phyloP scores from a whole-genome alignment of 2,888 invertebrate species.

The Coelinius sp. region DNA sequence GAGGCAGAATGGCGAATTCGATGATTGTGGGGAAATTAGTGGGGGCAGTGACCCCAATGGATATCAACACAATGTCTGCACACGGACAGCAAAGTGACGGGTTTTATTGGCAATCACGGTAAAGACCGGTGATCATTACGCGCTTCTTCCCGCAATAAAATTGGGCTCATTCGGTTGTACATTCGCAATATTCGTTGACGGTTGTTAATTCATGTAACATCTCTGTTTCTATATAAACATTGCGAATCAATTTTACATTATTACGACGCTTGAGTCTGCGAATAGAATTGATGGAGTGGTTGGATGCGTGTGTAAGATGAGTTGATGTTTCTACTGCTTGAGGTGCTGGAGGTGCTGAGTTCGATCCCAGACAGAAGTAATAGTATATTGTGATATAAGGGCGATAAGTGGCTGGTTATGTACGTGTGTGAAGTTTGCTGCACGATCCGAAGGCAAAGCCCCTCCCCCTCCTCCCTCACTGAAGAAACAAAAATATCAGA shows the following conservation, averaged over 20 bases:
- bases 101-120: conserved; percentile 31
- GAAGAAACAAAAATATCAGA: too few species aligned
- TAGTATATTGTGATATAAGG: too few species aligned
- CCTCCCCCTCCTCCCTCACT: too few species aligned
- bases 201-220: background rate
- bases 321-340: too few species aligned
- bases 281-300: too few species aligned
- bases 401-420: too few species aligned
- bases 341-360: too few species aligned
- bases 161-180: background rate
- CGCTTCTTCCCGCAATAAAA: conserved; percentile 24
- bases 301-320: too few species aligned
- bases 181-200: background rate
- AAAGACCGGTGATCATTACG: conserved; percentile 32
- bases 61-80: background rate
- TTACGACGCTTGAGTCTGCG: too few species aligned
- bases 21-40: conserved; percentile 5
- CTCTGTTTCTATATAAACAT: background rate
- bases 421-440: too few species aligned
- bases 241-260: background rate
- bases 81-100: conserved; percentile 33
- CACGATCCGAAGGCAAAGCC: too few species aligned
- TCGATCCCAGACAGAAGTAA: too few species aligned
- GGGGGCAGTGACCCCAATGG: conserved; percentile 13
- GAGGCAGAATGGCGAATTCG: background rate